A percentile compares a stretch with the other conserved stretches of the same genome.
phyloP scores from a whole-genome alignment of 2,888 invertebrate genomes.

The Diachrysia chrysitis region DNA sequence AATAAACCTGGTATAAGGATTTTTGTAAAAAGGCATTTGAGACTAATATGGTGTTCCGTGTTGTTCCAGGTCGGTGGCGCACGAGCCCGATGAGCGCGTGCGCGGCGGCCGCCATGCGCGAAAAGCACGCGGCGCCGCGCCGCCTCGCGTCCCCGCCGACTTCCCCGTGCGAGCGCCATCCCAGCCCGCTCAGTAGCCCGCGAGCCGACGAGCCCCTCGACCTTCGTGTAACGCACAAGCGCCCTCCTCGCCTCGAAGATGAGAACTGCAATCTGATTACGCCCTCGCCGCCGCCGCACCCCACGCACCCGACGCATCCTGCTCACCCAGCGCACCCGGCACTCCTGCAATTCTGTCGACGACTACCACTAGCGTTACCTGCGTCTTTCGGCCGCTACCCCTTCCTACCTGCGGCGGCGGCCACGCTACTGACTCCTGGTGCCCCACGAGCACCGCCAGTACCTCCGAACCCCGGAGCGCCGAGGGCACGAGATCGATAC shows the following conservation, averaged over 20 bases:
- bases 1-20: background rate
- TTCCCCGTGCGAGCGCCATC: constrained; percentile 82
- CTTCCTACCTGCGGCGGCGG: constrained; percentile 85
- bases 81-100: constrained; percentile 92
- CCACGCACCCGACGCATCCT: constrained; percentile 86
- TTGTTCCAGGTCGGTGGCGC: constrained; percentile 88
- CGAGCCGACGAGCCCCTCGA: constrained; percentile 94
- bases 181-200: constrained; percentile 87
- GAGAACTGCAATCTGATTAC: constrained; percentile 95
- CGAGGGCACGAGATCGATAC: constrained; percentile 95
- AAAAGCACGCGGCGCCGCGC: constrained; percentile 97
- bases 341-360: constrained; percentile 83
- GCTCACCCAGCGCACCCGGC: constrained; percentile 90
- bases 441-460: constrained; percentile 80
- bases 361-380: constrained; percentile 83
- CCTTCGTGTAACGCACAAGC: constrained; percentile 95
- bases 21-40: background rate
- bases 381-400: constrained; percentile 87
- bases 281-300: constrained; percentile 89
- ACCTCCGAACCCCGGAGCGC: constrained; percentile 84
- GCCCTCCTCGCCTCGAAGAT: constrained; percentile 92
- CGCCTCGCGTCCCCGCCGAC: constrained; percentile 92
- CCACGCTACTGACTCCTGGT: constrained; percentile 83
- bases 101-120: constrained; percentile 93
- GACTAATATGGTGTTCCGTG: constrained; percentile 29